Conservation (phyloP, 2,797 vertebrate species). For the Artibeus jamaicensis region DNA sequence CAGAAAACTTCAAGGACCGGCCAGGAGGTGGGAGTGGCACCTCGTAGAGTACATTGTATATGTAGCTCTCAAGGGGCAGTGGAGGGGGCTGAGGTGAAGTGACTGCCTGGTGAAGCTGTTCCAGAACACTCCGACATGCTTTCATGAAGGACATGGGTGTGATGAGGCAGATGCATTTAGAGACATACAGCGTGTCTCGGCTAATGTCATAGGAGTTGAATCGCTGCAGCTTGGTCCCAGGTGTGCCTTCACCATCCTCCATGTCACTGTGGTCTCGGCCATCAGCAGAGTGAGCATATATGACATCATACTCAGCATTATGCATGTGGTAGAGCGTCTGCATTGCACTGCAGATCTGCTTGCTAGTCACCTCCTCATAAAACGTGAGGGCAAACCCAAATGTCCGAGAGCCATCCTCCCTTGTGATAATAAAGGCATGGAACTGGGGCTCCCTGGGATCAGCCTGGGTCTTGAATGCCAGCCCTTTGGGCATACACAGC, state of each 20-base stretch:
- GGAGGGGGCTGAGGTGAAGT: slow-evolving; percentile 95
- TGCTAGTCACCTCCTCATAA: slow-evolving; percentile 98
- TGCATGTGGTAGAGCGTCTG: slow-evolving; percentile 99
- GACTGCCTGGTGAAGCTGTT: slow-evolving; percentile 95
- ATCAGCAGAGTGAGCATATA: slow-evolving; percentile 86
- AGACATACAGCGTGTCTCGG: slow-evolving; percentile 96
- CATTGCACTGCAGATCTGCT: slow-evolving; percentile 99
- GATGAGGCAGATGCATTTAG: slow-evolving; percentile 98
- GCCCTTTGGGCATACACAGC: slow-evolving; percentile 93
- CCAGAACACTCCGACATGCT: slow-evolving; percentile 93
- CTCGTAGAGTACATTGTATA: slow-evolving; percentile 98
- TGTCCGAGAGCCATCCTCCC: slow-evolving; percentile 98
- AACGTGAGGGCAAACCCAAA: slow-evolving; percentile 98
- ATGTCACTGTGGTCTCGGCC: slow-evolving; percentile 86
- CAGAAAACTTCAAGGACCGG: slow-evolving; percentile 96
- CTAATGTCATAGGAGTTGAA: slow-evolving; percentile 99
- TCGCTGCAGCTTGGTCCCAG: slow-evolving; percentile 94
- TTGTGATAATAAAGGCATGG: slow-evolving; percentile 98
- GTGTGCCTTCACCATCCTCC: slow-evolving; percentile 83
- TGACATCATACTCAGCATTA: slow-evolving; percentile 97
- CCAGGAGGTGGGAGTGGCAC: slow-evolving; percentile 95
- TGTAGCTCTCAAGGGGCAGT: slow-evolving; percentile 97
- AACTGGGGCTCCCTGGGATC: slow-evolving; percentile 94
- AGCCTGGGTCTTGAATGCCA: slow-evolving; percentile 94
- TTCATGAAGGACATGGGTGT: slow-evolving; percentile 97